Evolutionary conservation across 1,140 invertebrate genomes (phyloP).

Genomic region (Drosophila melanogaster): DNA sequence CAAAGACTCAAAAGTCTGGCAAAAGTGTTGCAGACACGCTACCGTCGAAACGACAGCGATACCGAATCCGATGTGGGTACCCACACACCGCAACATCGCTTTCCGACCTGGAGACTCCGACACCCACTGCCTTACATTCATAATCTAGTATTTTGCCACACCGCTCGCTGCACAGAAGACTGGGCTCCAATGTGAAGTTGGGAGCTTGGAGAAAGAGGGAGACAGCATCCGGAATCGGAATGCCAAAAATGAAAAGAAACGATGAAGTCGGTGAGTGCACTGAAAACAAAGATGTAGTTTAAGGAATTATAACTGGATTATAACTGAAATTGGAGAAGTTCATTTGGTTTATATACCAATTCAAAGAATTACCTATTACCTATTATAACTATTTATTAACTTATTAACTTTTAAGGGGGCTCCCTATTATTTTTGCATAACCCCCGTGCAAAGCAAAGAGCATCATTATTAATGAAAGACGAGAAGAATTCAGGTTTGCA

Average conservation of each 20-base stretch:
- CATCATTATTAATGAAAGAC: constrained; percentile 52
- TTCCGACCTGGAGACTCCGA: constrained; percentile 28
- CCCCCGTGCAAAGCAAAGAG: constrained; percentile 16
- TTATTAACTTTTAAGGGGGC: constrained; percentile 14
- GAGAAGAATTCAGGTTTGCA: constrained; percentile 80
- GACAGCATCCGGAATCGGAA: constrained; percentile 76
- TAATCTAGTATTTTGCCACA: constrained; percentile 68
- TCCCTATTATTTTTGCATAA: constrained; percentile 32
- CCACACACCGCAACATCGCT: constrained; percentile 4
- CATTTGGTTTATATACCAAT: no score
- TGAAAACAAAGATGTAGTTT: neutral
- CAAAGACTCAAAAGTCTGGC: constrained; percentile 40
- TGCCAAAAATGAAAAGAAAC: constrained; percentile 54
- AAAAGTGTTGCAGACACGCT: constrained; percentile 81
- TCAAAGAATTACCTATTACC: no score
- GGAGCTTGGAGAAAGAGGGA: constrained; percentile 20
- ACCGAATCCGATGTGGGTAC: constrained; percentile 32
- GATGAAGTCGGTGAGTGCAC: constrained; percentile 1
- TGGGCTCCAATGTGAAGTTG: constrained; percentile 5
- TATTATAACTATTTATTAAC: constrained; percentile 8
- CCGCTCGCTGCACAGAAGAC: constrained; percentile 30
- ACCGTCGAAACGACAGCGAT: constrained; percentile 63
- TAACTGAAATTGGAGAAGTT: neutral
- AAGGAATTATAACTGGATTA: neutral
- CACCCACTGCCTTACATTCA: constrained; percentile 82